Evolutionary conservation across 2,888 invertebrate genomes (phyloP).

Genomic region (Mythimna lalbum): DNA sequence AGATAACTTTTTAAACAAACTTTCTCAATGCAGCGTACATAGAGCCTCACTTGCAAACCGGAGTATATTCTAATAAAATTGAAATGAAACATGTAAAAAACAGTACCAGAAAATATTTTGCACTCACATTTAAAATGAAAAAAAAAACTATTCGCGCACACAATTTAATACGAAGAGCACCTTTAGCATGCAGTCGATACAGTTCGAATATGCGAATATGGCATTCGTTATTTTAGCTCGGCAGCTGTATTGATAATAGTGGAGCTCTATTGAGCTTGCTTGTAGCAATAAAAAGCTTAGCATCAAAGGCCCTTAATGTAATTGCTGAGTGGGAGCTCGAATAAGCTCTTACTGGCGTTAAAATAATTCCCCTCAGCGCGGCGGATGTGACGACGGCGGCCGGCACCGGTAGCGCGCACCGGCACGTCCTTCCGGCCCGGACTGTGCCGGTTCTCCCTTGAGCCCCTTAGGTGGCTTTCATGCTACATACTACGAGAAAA

Average conservation of each 20-base stretch:
- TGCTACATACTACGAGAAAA: constrained; percentile 71
- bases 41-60: constrained; percentile 9
- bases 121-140: constrained; percentile 8
- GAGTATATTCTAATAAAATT: constrained; percentile 19
- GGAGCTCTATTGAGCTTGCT: constrained; percentile 67
- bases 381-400: constrained; percentile 77
- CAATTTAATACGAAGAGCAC: constrained; percentile 41
- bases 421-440: constrained; percentile 79
- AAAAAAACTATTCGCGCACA: constrained; percentile 32
- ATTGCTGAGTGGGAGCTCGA: constrained; percentile 71
- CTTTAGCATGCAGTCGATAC: constrained; percentile 38
- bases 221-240: constrained; percentile 54
- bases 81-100: constrained; percentile 26
- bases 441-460: constrained; percentile 66
- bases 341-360: constrained; percentile 75
- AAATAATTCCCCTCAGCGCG: constrained; percentile 77
- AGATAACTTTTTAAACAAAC: background rate
- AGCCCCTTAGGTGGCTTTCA: constrained; percentile 74
- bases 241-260: constrained; percentile 61
- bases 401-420: constrained; percentile 75
- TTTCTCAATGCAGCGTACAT: background rate
- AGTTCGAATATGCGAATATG: constrained; percentile 36
- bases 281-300: constrained; percentile 69
- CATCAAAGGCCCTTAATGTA: constrained; percentile 76
- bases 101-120: constrained; percentile 17